A percentile compares a stretch with the other conserved stretches of the same genome.
phyloP scores from a whole-genome alignment of 2,797 vertebrate genomes.

The Scolopax rusticola region DNA sequence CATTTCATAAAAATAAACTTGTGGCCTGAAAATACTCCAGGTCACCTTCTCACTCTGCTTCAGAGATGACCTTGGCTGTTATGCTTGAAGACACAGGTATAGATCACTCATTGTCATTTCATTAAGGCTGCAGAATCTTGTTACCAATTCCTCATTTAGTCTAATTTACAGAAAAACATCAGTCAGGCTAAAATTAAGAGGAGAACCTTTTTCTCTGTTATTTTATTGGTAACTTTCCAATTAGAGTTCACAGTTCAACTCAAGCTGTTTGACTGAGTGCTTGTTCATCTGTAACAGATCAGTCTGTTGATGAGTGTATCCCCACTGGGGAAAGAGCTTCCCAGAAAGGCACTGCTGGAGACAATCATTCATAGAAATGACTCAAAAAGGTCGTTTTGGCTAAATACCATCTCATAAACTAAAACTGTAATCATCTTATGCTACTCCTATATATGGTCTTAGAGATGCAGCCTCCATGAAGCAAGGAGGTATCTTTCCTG shows the following conservation, averaged over 20 bases:
- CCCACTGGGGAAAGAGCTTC: neutral
- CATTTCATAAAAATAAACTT: neutral
- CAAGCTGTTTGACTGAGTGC: neutral
- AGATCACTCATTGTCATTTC: neutral
- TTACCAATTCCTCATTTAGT: neutral
- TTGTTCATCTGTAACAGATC: conserved; percentile 29
- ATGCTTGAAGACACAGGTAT: neutral
- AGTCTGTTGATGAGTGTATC: neutral
- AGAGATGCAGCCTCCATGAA: neutral
- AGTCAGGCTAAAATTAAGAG: neutral
- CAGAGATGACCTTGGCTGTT: neutral
- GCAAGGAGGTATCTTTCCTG: neutral
- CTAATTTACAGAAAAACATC: neutral
- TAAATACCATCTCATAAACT: neutral
- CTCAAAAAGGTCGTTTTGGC: neutral
- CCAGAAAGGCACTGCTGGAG: conserved; percentile 36
- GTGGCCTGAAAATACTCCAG: neutral
- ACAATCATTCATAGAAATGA: neutral
- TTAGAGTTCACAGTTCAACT: neutral
- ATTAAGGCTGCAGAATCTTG: neutral
- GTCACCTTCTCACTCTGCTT: neutral
- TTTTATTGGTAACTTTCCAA: neutral
- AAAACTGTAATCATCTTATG: neutral
- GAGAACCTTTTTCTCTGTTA: neutral
- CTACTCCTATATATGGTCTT: neutral